These are phyloP conservation scores for Callyntrura sp. DNA, from an alignment of 2,888 invertebrate genomes.

Conservation along the genomic window DNA sequence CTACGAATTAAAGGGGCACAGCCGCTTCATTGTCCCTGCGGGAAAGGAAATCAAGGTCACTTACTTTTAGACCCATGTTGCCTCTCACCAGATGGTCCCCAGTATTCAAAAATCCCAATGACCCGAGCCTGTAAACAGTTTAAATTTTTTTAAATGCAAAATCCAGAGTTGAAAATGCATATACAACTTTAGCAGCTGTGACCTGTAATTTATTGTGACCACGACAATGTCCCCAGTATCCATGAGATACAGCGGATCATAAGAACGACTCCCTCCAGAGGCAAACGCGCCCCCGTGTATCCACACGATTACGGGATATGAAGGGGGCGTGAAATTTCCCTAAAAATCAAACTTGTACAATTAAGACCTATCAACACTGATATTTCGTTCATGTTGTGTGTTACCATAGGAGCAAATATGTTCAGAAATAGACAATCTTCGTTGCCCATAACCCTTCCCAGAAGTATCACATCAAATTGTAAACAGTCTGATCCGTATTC, in stretches of 20 bases:
- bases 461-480: conserved; percentile 56
- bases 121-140: no score
- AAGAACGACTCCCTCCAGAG: conserved; percentile 80
- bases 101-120: conserved; percentile 78
- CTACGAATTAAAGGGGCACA: no score
- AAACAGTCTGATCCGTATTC: conserved; percentile 66
- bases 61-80: conserved; percentile 68
- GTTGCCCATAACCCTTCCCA: conserved; percentile 27
- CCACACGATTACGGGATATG: conserved; percentile 84
- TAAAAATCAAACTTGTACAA: no score
- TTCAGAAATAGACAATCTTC: conserved; percentile 54
- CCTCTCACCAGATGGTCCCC: conserved; percentile 78
- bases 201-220: conserved; percentile 82
- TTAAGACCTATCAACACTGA: no score
- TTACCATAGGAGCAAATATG: no score
- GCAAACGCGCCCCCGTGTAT: conserved; percentile 84
- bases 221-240: conserved; percentile 83
- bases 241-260: conserved; percentile 81
- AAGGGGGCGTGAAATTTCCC: no score
- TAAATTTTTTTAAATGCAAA: conserved; percentile 31
- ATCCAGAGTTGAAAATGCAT: no score
- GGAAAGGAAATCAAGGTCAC: not conserved
- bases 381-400: no score
- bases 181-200: no score
- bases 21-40: conserved; percentile 78